Conservation (phyloP, 2,888 invertebrate genomes). For the Limnephilus rhombicus region DNA sequence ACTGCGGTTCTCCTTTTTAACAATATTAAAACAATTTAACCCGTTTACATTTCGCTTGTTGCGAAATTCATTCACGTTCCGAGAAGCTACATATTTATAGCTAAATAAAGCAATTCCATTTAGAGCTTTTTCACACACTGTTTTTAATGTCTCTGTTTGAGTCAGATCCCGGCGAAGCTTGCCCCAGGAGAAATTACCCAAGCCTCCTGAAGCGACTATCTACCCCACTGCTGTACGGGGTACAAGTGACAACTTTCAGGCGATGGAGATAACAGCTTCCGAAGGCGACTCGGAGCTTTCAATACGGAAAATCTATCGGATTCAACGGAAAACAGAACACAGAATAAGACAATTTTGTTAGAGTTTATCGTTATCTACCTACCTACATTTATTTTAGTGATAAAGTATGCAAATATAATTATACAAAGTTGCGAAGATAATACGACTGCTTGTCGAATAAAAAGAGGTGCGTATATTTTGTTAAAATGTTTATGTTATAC, state of each 20-base stretch:
- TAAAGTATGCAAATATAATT: background rate
- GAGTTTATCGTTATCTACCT: background rate
- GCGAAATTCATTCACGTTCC: background rate
- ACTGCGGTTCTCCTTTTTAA: background rate
- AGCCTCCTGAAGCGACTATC: slow-evolving; percentile 22
- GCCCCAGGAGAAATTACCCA: slow-evolving; percentile 65
- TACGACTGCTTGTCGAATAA: no score
- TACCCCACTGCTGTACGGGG: background rate
- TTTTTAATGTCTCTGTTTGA: slow-evolving; percentile 60
- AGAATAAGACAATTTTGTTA: background rate
- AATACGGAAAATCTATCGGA: background rate
- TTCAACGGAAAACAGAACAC: background rate
- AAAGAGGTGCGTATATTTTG: no score
- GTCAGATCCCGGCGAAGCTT: slow-evolving; percentile 46
- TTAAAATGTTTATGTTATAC: background rate
- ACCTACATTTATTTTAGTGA: background rate
- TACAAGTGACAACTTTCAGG: slow-evolving; percentile 43
- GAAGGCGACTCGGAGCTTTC: slow-evolving; percentile 24
- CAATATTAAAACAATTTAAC: background rate
- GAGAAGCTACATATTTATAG: background rate
- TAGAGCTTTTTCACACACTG: slow-evolving; percentile 63
- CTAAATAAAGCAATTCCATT: slow-evolving; percentile 53
- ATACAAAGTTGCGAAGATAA: background rate
- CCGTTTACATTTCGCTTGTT: background rate
- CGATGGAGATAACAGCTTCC: slow-evolving; percentile 24